A percentile compares a stretch with the other conserved stretches of the same genome.
Evolutionary conservation across 1,140 invertebrate species (phyloP).

Genomic region (Tigriopus japonicus): DNA sequence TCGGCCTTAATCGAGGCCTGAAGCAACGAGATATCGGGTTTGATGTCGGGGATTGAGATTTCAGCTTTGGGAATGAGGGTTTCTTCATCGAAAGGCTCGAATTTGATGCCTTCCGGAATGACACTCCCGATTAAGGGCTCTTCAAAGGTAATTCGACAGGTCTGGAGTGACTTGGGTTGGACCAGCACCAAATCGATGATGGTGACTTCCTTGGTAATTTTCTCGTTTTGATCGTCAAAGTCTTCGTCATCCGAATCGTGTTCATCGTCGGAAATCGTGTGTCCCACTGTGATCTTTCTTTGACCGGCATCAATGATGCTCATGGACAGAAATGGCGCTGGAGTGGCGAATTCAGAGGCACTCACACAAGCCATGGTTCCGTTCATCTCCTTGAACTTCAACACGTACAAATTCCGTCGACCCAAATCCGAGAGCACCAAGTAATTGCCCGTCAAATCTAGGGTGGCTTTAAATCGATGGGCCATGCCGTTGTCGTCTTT

Average conservation of each 20-base stretch:
- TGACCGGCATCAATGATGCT: constrained; percentile 55
- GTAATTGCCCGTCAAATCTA: constrained; percentile 62
- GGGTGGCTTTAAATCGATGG: constrained; percentile 44
- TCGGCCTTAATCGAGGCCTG: no score
- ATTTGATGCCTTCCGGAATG: no score
- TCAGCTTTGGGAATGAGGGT: no score
- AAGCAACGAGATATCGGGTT: no score
- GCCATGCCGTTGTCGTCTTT: constrained; percentile 15
- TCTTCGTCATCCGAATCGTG: constrained; percentile 24
- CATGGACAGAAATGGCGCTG: constrained; percentile 63
- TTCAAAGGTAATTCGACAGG: constrained; percentile 43
- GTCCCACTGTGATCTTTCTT: constrained; percentile 24
- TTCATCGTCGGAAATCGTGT: constrained; percentile 20
- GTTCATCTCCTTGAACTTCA: neutral
- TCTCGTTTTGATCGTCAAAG: constrained; percentile 18
- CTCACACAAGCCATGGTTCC: constrained; percentile 31
- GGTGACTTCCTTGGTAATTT: constrained; percentile 22
- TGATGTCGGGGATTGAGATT: no score
- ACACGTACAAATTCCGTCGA: constrained; percentile 25
- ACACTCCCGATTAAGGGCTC: neutral
- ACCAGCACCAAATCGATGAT: constrained; percentile 58
- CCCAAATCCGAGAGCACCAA: constrained; percentile 64
- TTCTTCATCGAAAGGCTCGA: no score
- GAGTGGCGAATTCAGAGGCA: constrained; percentile 59
- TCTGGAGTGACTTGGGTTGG: constrained; percentile 68